Conservation (phyloP, 2,797 vertebrate genomes). For the Acipenser ruthenus region DNA sequence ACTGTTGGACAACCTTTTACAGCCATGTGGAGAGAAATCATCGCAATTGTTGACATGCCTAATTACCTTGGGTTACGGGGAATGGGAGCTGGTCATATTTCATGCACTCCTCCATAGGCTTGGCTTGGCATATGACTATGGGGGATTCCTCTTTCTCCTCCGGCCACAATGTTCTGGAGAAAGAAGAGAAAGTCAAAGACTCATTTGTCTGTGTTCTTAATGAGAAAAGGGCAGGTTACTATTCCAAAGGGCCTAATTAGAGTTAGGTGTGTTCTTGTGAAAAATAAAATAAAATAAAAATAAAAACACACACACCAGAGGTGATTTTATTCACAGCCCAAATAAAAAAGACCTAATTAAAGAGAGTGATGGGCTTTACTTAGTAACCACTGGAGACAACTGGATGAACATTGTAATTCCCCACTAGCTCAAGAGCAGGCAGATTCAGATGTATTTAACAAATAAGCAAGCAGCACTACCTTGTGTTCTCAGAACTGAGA, state of each 20-base stretch:
- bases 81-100: slow-evolving; percentile 39
- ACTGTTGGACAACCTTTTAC: slow-evolving; percentile 23
- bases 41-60: slow-evolving; percentile 43
- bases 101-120: slow-evolving; percentile 36
- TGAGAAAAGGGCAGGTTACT: slow-evolving; percentile 78
- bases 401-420: slow-evolving; percentile 56
- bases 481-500: neutral
- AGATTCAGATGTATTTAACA: slow-evolving; percentile 39
- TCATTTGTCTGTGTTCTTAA: slow-evolving; percentile 78
- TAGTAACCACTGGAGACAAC: slow-evolving; percentile 63
- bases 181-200: slow-evolving; percentile 58
- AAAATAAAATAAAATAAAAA: slow-evolving; percentile 42
- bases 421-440: slow-evolving; percentile 42
- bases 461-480: slow-evolving; percentile 21
- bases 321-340: slow-evolving; percentile 80
- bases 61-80: slow-evolving; percentile 44
- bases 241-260: slow-evolving; percentile 92
- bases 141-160: slow-evolving; percentile 38
- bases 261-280: slow-evolving; percentile 75
- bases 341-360: slow-evolving; percentile 85
- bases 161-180: slow-evolving; percentile 37
- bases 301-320: slow-evolving; percentile 48
- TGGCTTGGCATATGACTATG: slow-evolving; percentile 35
- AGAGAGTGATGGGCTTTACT: slow-evolving; percentile 86
- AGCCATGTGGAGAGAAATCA: slow-evolving; percentile 33